Conservation (phyloP, 2,797 vertebrate species). For the Heteromormyrus szaboi region DNA sequence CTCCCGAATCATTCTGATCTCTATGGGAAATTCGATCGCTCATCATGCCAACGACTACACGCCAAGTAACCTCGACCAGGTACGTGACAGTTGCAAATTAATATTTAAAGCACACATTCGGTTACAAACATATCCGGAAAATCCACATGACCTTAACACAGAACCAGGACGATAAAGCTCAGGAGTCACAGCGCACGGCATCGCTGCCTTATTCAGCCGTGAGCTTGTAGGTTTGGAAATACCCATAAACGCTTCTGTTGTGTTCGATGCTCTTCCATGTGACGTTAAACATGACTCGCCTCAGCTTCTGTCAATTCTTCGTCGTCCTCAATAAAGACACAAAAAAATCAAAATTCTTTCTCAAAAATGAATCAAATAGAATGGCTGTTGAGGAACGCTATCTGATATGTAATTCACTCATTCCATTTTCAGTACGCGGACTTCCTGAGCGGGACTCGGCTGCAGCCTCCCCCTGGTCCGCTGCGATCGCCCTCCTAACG, state of each 20-base stretch:
- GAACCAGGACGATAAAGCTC: neutral
- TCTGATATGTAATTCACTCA: slow-evolving; percentile 55
- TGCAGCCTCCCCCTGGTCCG: slow-evolving; percentile 62
- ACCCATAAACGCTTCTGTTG: slow-evolving; percentile 35
- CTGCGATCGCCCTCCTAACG: slow-evolving; percentile 64
- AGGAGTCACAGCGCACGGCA: neutral
- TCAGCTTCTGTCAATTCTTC: slow-evolving; percentile 38
- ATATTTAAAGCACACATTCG: neutral
- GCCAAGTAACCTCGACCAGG: neutral
- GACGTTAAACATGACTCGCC: slow-evolving; percentile 39
- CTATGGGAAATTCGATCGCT: too few relatives aligned
- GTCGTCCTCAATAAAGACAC: slow-evolving; percentile 43
- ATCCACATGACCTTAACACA: slow-evolving; percentile 17
- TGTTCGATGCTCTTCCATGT: slow-evolving; percentile 29
- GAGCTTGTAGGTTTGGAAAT: slow-evolving; percentile 35
- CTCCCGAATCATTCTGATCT: neutral
- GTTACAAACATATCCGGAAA: slow-evolving; percentile 6
- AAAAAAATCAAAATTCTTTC: slow-evolving; percentile 34
- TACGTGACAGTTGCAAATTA: neutral
- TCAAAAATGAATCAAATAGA: slow-evolving; percentile 27
- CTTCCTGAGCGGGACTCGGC: slow-evolving; percentile 56
- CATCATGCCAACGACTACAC: neutral
- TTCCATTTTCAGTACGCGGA: slow-evolving; percentile 54
- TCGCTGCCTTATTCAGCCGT: slow-evolving; percentile 24
- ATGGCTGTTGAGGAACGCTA: slow-evolving; percentile 37